Base-by-base conservation (phyloP, 2,797 vertebrate species). In the Rallus crepitans region DNA sequence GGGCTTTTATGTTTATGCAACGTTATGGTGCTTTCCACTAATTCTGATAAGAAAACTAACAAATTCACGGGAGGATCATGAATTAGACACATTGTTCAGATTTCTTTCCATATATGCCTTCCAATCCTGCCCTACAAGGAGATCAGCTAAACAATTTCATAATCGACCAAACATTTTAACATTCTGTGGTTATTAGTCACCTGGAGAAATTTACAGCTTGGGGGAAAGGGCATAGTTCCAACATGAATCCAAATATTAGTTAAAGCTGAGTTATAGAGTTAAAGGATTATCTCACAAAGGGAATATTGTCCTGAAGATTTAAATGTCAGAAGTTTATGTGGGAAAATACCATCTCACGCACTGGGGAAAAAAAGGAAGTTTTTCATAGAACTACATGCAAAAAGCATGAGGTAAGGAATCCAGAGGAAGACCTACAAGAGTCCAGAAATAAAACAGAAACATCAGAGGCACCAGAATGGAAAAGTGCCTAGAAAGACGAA, bases 201-300 rank as follows among this genome's bases (percentile, higher is more conserved):
- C 63, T 70, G 35, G 28, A 75, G 33, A 87, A 81, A 93, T 87
- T 77, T 71, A 79, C 15, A 28, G 30, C 47, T 64, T 86, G 53
- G 45, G 57, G 70, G 60, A 89, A 93, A 86, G 63, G 55, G 39
- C 45, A 72, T 40, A 66, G 61, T 55, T 94, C 63, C 40, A 92
- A 75, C 35, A 85, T 30, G 40, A 95, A 94, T 89, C 71, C 56
- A 94, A 95, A 92, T 88, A 83, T 75, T 95, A 93, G 68, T 65
- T 30, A 93, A 90, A 50, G 35, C 48, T 83, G 63, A 94, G 57
- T 83, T 89, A 61, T 17, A 64, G 37, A 86, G 60, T 64, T 65
- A 78, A 84, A 72, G 59, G 53, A 82, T 87, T 95, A 88, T 73
- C 33, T 79, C 42, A 87, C 83, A 76, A 76, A 91, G 31, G 5